Percentiles rank a stretch among this genome's conserved stretches.
Evolutionary conservation across 2,113 vertebrate species (phyloP).

Genomic region (Sturnira hondurensis): DNA sequence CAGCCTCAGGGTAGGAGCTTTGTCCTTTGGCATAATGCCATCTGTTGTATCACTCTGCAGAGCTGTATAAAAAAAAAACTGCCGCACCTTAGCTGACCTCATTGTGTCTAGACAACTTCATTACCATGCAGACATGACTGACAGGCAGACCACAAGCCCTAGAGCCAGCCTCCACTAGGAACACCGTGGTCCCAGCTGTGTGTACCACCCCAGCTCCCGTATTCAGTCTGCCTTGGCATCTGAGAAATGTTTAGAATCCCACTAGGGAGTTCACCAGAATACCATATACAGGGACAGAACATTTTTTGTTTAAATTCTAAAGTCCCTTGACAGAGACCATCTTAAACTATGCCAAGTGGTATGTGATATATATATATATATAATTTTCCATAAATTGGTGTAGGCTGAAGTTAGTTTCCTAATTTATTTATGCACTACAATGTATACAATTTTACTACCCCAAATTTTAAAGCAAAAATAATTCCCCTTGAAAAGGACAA

Average conservation of each 20-base stretch:
- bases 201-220: too few species aligned
- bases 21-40: neutral
- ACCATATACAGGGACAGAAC: neutral
- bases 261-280: neutral
- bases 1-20: neutral
- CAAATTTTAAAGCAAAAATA: neutral
- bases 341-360: neutral
- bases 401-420: neutral
- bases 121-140: neutral
- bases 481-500: neutral
- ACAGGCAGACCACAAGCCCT: neutral
- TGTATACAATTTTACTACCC: neutral
- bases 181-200: too few species aligned
- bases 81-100: neutral
- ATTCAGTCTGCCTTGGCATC: neutral
- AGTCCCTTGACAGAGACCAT: neutral
- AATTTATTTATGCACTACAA: neutral
- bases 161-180: neutral
- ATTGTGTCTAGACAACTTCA: neutral
- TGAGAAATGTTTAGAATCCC: neutral
- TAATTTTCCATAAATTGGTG: neutral
- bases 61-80: neutral
- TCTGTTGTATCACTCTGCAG: neutral
- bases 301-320: neutral
- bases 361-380: neutral